These are phyloP conservation scores for Drosophila histrio DNA, from an alignment of 2,888 invertebrate species.

Conservation along the genomic window DNA sequence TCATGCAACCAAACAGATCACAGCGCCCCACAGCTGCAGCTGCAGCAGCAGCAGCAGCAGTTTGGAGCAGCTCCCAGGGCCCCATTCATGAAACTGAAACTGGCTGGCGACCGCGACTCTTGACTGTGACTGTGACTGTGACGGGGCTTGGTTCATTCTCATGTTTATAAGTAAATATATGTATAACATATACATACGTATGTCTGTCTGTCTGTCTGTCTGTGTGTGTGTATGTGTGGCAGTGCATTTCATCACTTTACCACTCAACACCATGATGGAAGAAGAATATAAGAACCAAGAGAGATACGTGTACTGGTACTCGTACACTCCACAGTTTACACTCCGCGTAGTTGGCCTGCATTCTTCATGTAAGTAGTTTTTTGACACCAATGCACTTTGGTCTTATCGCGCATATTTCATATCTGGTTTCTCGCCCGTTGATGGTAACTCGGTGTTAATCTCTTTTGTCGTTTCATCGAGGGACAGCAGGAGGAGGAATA, in stretches of 20 bases:
- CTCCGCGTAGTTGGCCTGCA: conserved; percentile 46
- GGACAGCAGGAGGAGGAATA: not conserved
- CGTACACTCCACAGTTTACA: not conserved
- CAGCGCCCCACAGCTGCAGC: conserved; percentile 1
- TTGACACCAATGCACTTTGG: conserved; percentile 76
- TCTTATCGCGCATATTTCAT: conserved; percentile 75
- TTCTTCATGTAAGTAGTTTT: conserved; percentile 60
- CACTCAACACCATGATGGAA: conserved; percentile 31
- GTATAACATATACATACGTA: too few species aligned
- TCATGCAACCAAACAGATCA: conserved; percentile 48
- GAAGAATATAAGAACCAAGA: conserved; percentile 4
- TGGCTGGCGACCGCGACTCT: conserved; percentile 17
- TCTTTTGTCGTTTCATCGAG: conserved; percentile 45
- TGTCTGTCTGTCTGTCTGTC: too few species aligned
- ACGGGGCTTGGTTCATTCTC: conserved; percentile 35
- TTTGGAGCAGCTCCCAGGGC: conserved; percentile 19
- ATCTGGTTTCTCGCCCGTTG: conserved; percentile 65
- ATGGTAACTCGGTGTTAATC: conserved; percentile 70
- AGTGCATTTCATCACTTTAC: conserved; percentile 54
- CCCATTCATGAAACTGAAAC: conserved; percentile 55
- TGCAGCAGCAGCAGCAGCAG: not conserved
- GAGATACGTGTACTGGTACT: conserved; percentile 29
- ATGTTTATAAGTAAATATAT: conserved; percentile 28
- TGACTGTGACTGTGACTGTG: conserved; percentile 13
- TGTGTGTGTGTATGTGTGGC: conserved; percentile 16